Percentiles rank a stretch among this genome's conserved stretches.
Evolutionary conservation across 2,888 invertebrate genomes (phyloP).

Genomic region (Cabera pusaria): DNA sequence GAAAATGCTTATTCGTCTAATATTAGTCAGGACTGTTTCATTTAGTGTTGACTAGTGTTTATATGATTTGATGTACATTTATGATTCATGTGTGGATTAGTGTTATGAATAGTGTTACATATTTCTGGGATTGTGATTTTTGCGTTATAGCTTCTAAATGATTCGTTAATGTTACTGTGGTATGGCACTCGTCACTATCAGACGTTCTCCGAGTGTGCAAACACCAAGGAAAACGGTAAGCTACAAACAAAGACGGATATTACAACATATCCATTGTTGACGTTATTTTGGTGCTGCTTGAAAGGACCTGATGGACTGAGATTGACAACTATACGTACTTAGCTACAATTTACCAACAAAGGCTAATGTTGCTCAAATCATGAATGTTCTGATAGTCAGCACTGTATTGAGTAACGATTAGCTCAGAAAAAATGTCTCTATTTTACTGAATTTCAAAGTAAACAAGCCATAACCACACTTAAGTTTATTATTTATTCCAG

Average conservation of each 20-base stretch:
- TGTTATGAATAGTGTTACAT: conserved; percentile 58
- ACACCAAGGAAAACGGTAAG: conserved; percentile 79
- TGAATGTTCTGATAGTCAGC: background rate
- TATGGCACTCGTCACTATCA: conserved; percentile 81
- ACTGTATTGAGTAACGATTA: too few species aligned
- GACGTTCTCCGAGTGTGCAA: conserved; percentile 80
- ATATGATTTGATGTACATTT: conserved; percentile 43
- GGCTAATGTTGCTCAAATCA: background rate
- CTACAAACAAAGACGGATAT: conserved; percentile 36
- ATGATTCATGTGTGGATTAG: conserved; percentile 64
- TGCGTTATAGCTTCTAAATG: conserved; percentile 65
- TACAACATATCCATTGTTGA: conserved; percentile 32
- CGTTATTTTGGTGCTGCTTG: conserved; percentile 33
- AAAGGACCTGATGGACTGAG: conserved; percentile 22
- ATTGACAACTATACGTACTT: too few species aligned
- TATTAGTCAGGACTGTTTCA: conserved; percentile 35
- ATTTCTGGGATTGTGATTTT: conserved; percentile 66
- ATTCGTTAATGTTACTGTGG: conserved; percentile 73
- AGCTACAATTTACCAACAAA: too few species aligned
- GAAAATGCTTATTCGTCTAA: too few species aligned
- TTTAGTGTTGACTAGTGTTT: conserved; percentile 40
- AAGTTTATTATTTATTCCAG: too few species aligned
- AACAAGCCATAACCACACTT: too few species aligned
- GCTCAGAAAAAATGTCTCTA: too few species aligned
- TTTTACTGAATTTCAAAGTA: too few species aligned